Conservation (phyloP, 2,888 invertebrate genomes). For the Cephus runcator region DNA sequence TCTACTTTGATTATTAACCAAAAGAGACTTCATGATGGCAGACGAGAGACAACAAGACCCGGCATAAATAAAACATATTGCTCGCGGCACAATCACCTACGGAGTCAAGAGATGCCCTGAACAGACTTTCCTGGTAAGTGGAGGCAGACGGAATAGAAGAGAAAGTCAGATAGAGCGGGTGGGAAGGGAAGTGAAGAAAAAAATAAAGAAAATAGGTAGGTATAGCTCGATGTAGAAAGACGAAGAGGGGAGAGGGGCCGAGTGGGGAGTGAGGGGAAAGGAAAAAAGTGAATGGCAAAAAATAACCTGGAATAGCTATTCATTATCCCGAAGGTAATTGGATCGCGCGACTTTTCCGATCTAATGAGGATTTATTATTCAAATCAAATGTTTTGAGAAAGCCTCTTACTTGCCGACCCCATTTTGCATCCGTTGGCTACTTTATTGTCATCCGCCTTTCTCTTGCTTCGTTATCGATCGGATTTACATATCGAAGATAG, state of each 20-base stretch:
- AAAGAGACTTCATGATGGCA: conserved; percentile 23
- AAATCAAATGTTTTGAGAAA: conserved; percentile 47
- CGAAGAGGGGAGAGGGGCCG: neutral
- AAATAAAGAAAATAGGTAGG: neutral
- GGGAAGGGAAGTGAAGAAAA: conserved; percentile 7
- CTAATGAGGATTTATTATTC: conserved; percentile 56
- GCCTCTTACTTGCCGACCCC: conserved; percentile 33
- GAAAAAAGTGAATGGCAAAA: conserved; percentile 22
- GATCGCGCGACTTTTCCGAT: conserved; percentile 46
- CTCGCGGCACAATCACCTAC: conserved; percentile 38
- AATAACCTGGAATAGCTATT: conserved; percentile 48
- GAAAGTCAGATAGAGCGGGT: neutral
- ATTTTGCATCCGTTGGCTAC: neutral
- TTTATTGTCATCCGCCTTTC: neutral
- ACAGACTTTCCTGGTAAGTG: neutral
- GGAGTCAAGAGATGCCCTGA: conserved; percentile 15
- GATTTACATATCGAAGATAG: too few species aligned
- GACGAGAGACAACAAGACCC: conserved; percentile 25
- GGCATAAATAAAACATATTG: conserved; percentile 49
- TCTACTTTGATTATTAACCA: conserved; percentile 34
- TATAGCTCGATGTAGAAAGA: conserved; percentile 2
- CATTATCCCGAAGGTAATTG: conserved; percentile 53
- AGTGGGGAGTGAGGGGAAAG: conserved; percentile 6
- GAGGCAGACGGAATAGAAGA: conserved; percentile 18
- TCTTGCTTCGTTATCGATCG: neutral